Evolutionary conservation across 2,797 vertebrate species (phyloP).

Genomic region (Pyrrhura leucotis): DNA sequence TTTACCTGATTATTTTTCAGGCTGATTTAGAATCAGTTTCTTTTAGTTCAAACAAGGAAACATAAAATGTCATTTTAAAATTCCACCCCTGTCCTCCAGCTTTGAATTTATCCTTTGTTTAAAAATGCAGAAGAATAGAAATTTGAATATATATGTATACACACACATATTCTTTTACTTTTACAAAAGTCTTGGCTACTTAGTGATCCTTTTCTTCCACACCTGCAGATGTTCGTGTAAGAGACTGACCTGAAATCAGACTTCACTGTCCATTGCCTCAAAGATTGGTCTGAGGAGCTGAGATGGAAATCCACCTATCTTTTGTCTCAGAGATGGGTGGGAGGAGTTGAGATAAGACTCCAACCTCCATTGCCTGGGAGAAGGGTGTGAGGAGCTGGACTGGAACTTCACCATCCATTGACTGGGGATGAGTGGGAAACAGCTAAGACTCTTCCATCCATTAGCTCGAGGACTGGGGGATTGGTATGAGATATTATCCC

Average conservation of each 20-base stretch:
- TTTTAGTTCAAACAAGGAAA: background rate
- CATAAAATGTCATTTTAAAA: background rate
- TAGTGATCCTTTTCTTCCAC: background rate
- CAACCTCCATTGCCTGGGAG: background rate
- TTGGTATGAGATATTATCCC: background rate
- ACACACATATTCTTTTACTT: background rate
- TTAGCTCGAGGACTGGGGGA: background rate
- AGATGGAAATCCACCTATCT: background rate
- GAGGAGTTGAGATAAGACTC: background rate
- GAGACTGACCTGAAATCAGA: background rate
- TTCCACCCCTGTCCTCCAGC: background rate
- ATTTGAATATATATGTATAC: accelerated
- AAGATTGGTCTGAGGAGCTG: background rate
- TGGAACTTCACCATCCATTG: background rate
- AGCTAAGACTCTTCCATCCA: background rate
- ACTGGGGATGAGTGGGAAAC: background rate
- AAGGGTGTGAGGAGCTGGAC: background rate
- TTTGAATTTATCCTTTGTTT: background rate
- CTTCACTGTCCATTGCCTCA: background rate
- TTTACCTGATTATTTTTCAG: background rate
- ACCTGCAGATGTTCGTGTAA: background rate
- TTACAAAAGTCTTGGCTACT: background rate
- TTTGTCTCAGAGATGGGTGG: background rate
- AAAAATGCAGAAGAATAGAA: background rate
- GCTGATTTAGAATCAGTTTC: background rate